Base-by-base conservation (phyloP, 2,113 vertebrate genomes). In the Protobothrops mucrosquamatus region DNA sequence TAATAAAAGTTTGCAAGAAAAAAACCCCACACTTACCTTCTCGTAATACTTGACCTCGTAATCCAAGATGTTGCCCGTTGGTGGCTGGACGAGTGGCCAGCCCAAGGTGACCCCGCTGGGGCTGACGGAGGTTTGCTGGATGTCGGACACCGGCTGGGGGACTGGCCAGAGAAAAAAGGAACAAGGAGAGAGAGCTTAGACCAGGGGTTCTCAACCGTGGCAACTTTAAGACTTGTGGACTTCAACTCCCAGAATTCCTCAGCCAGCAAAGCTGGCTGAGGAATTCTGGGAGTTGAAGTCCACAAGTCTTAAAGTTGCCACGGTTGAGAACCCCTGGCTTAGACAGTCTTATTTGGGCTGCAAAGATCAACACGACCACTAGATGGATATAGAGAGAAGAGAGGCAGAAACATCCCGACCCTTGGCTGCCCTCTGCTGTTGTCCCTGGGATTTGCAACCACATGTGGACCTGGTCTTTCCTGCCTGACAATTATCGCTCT, bases 21-120 rank as follows among this genome's bases (percentile, higher is more conserved):
- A 29, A 26, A 64, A n/a, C n/a, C n/a, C n/a, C 14, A 12, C 14
- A 3, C 94, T 96, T 88, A 99, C 98, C 98, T 98, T 99, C 96
- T 98, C 98, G 1, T 98, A 98, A 97, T 99, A 99, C 95, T 98
- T 98, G 54, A 99, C 98, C 95, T 99, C 98, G 52, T 99, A 99
- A 94, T 98, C 98, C 95, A 98, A 96, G 94, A 99, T 98, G 91
- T 93, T 98, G 88, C 98, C 98, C 11, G 97, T 98, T 2, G 96
- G 97, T 20, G 98, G 98, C 57, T 94, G 96, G 0, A 98, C 97
- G 7, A 97, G 93, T 0, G 98, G 96, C 98, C 98, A 99, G 0
- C 97, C 95, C 91, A 99, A 97, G 52, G 98, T 98, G 96, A 99
- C 94, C 24, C 98, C 98, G 96, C 97, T 98, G 92, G 98, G 97